These are phyloP conservation scores for Eupristina koningsbergeri DNA, from an alignment of 1,140 invertebrate species.

Conservation along the genomic window DNA sequence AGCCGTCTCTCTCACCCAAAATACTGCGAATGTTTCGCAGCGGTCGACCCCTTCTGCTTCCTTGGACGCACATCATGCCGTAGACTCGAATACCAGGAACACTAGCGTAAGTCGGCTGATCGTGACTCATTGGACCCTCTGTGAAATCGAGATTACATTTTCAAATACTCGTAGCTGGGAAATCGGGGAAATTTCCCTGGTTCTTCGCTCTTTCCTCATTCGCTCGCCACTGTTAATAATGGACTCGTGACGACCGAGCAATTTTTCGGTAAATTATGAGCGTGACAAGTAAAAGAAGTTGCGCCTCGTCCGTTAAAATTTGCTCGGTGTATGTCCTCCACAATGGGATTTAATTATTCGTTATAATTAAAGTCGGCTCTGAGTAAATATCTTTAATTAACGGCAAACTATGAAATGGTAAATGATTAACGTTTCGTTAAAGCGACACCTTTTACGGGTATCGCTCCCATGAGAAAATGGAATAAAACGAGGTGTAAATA, in stretches of 20 bases:
- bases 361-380: not conserved
- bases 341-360: not conserved
- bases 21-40: slow-evolving; percentile 72
- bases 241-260: not conserved
- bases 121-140: slow-evolving; percentile 95
- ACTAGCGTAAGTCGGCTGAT: slow-evolving; percentile 93
- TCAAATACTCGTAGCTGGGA: not conserved
- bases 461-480: not conserved
- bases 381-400: not conserved
- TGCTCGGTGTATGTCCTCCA: no score
- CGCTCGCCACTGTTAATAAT: not conserved
- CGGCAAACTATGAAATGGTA: no score
- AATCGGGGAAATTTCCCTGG: not conserved
- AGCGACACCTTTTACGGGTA: not conserved
- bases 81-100: slow-evolving; percentile 93
- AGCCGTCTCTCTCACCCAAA: slow-evolving; percentile 59
- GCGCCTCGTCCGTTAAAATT: not conserved
- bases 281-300: not conserved
- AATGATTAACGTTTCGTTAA: not conserved
- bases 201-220: not conserved
- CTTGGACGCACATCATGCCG: slow-evolving; percentile 91
- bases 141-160: slow-evolving; percentile 47
- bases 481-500: not conserved
- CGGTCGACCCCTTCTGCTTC: slow-evolving; percentile 71
- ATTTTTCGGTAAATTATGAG: not conserved